These are phyloP conservation scores for Craseonycteris thonglongyai DNA, from an alignment of 2,113 vertebrate species.

Conservation along the genomic window DNA sequence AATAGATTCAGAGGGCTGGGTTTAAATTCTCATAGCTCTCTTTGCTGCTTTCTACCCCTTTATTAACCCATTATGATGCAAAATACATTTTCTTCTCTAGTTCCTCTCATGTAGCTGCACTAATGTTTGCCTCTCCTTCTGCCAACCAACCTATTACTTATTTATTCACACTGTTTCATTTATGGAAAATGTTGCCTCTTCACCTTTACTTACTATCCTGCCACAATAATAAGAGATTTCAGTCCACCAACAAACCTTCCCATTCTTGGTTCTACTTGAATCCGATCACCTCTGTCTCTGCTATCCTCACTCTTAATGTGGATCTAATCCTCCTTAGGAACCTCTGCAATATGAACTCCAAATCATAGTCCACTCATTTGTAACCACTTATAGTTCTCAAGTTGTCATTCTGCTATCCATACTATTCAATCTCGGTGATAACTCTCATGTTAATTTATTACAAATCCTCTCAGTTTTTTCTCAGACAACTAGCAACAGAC, in stretches of 20 bases:
- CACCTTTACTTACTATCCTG: not conserved
- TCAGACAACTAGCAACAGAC: not conserved
- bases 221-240: not conserved
- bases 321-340: not conserved
- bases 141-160: not conserved
- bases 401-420: not conserved
- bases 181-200: not conserved
- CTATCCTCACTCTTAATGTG: not conserved
- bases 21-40: not conserved
- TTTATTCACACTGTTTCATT: not conserved
- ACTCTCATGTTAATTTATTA: not conserved
- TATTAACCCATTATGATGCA: not conserved
- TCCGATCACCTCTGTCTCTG: not conserved
- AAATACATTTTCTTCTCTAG: not conserved
- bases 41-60: not conserved
- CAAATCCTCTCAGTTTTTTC: not conserved
- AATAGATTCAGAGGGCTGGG: not conserved
- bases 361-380: not conserved
- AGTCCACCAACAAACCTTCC: not conserved
- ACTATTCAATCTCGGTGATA: not conserved
- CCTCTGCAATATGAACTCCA: not conserved
- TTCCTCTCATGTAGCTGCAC: not conserved
- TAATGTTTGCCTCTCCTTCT: not conserved
- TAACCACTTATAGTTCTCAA: not conserved
- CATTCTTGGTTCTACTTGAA: not conserved